phyloP scores from a whole-genome alignment of 2,113 vertebrate genomes.

The Chunga burmeisteri region DNA sequence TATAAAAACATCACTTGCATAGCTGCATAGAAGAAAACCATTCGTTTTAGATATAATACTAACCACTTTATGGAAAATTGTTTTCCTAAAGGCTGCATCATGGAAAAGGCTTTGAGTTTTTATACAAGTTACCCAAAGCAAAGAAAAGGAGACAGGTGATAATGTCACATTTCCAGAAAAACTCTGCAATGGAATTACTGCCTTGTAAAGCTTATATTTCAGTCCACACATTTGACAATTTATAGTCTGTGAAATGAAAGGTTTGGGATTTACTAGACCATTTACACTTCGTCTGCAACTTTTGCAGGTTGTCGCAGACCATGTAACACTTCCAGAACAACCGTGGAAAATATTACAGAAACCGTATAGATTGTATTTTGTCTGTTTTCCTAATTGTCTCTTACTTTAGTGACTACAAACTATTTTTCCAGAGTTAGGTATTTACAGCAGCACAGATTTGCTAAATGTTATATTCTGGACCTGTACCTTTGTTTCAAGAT shows the following conservation, averaged over 20 bases:
- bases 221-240: not conserved
- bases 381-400: not conserved
- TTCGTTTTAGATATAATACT: not conserved
- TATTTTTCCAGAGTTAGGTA: not conserved
- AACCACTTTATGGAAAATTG: not conserved
- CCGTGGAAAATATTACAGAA: not conserved
- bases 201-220: not conserved
- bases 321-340: not conserved
- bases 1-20: not conserved
- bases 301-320: not conserved
- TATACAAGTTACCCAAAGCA: not conserved
- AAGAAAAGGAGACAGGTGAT: not conserved
- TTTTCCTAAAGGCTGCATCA: not conserved
- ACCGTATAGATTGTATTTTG: not conserved
- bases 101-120: not conserved
- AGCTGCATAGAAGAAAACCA: not conserved
- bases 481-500: not conserved
- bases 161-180: not conserved
- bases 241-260: constrained; percentile 17
- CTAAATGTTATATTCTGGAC: not conserved
- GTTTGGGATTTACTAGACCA: not conserved
- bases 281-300: not conserved
- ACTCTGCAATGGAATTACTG: not conserved
- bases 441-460: not conserved
- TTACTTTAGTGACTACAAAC: not conserved